Base-by-base conservation (phyloP, 1,140 invertebrate species). In the Archivesica marissinica region DNA sequence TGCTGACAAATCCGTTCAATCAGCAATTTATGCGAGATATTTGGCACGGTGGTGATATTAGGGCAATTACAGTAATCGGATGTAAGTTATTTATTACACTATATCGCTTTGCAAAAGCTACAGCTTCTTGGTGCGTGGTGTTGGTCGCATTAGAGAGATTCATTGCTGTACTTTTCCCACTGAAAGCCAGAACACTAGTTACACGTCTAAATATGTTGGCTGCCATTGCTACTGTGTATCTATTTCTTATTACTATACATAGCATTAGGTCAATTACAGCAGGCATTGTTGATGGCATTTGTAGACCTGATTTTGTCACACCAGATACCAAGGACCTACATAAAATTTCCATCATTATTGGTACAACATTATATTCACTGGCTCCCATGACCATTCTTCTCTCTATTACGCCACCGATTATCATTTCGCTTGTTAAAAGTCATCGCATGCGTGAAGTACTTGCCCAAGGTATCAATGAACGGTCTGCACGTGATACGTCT, bases 1-100 rank as follows among this genome's bases (percentile, higher is more conserved):
- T 75, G 15, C 33, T 35, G 3, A 54, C 72, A 28, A 75, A 75
- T 75, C 72, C 72, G 4, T 75, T 75, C 23, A 75, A 75, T 33
- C 72, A 75, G 35, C 44, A 56, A 11, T 75, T 75, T 50, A 75
- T 75, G 72, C 44, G 33, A 47, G 33, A 13, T 23, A 11, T 72
- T 38, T 25, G 38, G 68, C n/a, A n/a, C n/a, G n/a, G 17, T 2
- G 4, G 17, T 1, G 68, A 72, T n/a, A 50, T 75, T 0, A 28
- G 72, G 54, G 72, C 72, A 1, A 6, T 75, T 2, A 20, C 44
- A 52, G 35, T 9, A 20, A n/a, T 1, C 1, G 41, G 44, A 9
- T 54, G 47, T 17, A 75, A 75, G 23, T 23, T 70, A 11, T 70
- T 70, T 38, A 39, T 70, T 44, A 25, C 28, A n/a, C 35, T 75